These are phyloP conservation scores for Chorisops tibialis DNA, from an alignment of 2,888 invertebrate genomes.

Conservation along the genomic window DNA sequence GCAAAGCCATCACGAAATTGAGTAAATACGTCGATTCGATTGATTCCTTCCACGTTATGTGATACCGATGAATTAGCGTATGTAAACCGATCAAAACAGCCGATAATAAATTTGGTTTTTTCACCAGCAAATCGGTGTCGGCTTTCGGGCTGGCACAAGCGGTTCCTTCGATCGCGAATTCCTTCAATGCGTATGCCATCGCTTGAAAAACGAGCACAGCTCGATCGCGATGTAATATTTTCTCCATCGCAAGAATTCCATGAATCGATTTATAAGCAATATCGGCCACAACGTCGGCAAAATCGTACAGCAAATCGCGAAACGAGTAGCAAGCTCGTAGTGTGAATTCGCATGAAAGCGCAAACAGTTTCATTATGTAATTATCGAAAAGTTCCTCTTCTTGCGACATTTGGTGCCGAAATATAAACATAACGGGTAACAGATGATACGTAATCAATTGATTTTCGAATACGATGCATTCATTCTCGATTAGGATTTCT, in stretches of 20 bases:
- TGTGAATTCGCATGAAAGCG: conserved; percentile 62
- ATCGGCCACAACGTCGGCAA: conserved; percentile 39
- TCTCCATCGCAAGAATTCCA: conserved; percentile 51
- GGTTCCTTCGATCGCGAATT: conserved; percentile 48
- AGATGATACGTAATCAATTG: conserved; percentile 62
- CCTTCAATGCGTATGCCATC: conserved; percentile 60
- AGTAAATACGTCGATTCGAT: conserved; percentile 69
- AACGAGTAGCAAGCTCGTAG: conserved; percentile 59
- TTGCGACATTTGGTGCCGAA: conserved; percentile 42
- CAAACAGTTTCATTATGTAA: conserved; percentile 59
- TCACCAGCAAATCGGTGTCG: conserved; percentile 49
- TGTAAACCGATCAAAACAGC: conserved; percentile 65
- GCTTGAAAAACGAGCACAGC: conserved; percentile 63
- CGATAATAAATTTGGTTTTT: conserved; percentile 57
- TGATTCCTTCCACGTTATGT: conserved; percentile 75
- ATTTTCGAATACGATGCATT: conserved; percentile 55
- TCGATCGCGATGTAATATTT: conserved; percentile 59
- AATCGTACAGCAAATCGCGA: conserved; percentile 52
- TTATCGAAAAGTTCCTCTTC: conserved; percentile 56
- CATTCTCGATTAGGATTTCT: conserved; percentile 47
- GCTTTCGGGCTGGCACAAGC: conserved; percentile 5
- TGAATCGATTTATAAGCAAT: conserved; percentile 48
- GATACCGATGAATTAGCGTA: conserved; percentile 63
- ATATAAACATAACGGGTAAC: conserved; percentile 58
- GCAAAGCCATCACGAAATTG: conserved; percentile 55